phyloP scores from a whole-genome alignment of 2,113 vertebrate species.

The Lathamus discolor region DNA sequence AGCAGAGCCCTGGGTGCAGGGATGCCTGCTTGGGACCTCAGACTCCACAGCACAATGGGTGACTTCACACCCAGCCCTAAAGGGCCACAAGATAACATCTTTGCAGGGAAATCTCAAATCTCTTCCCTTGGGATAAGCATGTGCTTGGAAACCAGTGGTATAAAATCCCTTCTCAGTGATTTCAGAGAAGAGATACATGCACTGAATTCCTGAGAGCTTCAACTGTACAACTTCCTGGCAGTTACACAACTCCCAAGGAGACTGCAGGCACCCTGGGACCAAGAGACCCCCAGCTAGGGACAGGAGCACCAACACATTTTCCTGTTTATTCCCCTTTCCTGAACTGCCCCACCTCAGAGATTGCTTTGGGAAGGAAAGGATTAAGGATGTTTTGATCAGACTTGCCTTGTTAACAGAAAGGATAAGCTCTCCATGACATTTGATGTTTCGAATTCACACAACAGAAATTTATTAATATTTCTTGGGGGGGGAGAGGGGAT shows the following conservation, averaged over 20 bases:
- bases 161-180: not conserved
- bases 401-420: not conserved
- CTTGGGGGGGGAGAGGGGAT: too few relatives aligned
- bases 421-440: not conserved
- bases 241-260: not conserved
- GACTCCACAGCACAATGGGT: not conserved
- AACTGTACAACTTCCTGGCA: not conserved
- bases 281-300: not conserved
- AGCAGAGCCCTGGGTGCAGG: too few relatives aligned
- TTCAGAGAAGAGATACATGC: not conserved
- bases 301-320: not conserved
- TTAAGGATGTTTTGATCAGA: not conserved
- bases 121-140: not conserved
- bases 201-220: too few relatives aligned
- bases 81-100: accelerated
- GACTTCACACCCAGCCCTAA: not conserved
- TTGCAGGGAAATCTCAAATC: not conserved
- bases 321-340: not conserved
- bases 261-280: not conserved
- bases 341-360: not conserved
- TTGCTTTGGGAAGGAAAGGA: not conserved
- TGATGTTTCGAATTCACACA: not conserved
- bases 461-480: not conserved
- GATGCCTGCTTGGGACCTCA: not conserved
- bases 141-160: not conserved